Evolutionary conservation across 2,888 invertebrate genomes (phyloP).

Genomic region (Pandemis heparana): DNA sequence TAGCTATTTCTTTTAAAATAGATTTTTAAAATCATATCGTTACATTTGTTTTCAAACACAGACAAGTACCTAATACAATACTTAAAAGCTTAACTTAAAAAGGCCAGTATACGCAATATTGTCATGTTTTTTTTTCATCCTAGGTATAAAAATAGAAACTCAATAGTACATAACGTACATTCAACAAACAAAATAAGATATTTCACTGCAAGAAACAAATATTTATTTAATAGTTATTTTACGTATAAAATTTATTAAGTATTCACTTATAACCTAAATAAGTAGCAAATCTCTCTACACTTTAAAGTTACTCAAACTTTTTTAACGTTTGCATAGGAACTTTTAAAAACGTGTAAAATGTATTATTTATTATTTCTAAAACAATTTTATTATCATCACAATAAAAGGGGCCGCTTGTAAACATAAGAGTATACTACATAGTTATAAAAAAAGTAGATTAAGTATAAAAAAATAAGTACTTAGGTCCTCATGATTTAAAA

Average conservation of each 20-base stretch:
- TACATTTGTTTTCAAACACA: constrained; percentile 18
- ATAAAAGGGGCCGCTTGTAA: constrained; percentile 10
- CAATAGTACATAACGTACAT: background rate
- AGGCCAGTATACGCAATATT: background rate
- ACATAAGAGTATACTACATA: constrained; percentile 13
- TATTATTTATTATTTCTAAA: constrained; percentile 7
- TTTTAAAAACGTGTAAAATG: constrained; percentile 5
- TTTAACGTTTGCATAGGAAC: constrained; percentile 35
- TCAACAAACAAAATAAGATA: constrained; percentile 1
- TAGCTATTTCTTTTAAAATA: background rate
- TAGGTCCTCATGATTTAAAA: background rate
- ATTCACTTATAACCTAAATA: constrained; percentile 8
- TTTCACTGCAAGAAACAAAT: background rate
- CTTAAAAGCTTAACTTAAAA: constrained; percentile 24
- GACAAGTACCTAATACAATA: constrained; percentile 6
- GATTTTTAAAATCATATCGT: constrained; percentile 15
- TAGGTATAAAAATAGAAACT: constrained; percentile 29
- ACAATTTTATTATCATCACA: constrained; percentile 19
- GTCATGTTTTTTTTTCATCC: constrained; percentile 12
- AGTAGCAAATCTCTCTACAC: background rate
- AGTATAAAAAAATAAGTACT: background rate
- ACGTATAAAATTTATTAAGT: constrained; percentile 16
- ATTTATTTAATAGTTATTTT: background rate
- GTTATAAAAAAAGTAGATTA: background rate
- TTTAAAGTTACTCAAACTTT: constrained; percentile 1